phyloP scores from a whole-genome alignment of 2,797 vertebrate species.

The Pterois miles region DNA sequence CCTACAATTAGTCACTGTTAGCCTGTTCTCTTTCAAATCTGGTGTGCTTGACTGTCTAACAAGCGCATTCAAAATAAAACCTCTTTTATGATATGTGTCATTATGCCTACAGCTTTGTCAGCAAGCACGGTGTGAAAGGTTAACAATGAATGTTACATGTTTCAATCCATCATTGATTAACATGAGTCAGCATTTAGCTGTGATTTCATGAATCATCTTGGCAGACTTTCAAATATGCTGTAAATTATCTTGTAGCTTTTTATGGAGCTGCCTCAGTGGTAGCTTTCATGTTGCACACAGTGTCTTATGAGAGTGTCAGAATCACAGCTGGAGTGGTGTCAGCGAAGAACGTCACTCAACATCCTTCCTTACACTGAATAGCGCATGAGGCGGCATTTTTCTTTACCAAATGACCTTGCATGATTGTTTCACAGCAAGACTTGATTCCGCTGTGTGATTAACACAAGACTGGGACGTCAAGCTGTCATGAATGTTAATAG shows the following conservation, averaged over 20 bases:
- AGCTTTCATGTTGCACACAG: neutral
- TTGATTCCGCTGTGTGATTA: slow-evolving; percentile 6
- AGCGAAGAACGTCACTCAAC: neutral
- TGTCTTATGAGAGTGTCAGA: neutral
- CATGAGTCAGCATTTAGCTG: slow-evolving; percentile 31
- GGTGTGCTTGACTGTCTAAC: neutral
- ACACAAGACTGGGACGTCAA: neutral
- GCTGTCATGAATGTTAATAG: neutral
- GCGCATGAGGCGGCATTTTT: neutral
- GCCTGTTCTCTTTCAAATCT: neutral
- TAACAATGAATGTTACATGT: slow-evolving; percentile 33
- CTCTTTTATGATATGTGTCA: neutral
- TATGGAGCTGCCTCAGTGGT: neutral
- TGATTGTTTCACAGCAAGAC: slow-evolving; percentile 9
- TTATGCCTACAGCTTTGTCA: slow-evolving; percentile 7
- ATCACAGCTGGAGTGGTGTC: neutral
- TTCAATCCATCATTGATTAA: slow-evolving; percentile 30
- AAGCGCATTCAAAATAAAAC: neutral
- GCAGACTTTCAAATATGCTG: slow-evolving; percentile 9
- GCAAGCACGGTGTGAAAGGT: slow-evolving; percentile 27
- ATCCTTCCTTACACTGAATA: slow-evolving; percentile 1
- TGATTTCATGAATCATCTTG: slow-evolving; percentile 33
- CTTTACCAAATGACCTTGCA: neutral
- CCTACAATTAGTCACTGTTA: neutral
- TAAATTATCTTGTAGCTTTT: neutral